phyloP scores from a whole-genome alignment of 64 coral and sea anemone species.

The Montipora foliosa region DNA sequence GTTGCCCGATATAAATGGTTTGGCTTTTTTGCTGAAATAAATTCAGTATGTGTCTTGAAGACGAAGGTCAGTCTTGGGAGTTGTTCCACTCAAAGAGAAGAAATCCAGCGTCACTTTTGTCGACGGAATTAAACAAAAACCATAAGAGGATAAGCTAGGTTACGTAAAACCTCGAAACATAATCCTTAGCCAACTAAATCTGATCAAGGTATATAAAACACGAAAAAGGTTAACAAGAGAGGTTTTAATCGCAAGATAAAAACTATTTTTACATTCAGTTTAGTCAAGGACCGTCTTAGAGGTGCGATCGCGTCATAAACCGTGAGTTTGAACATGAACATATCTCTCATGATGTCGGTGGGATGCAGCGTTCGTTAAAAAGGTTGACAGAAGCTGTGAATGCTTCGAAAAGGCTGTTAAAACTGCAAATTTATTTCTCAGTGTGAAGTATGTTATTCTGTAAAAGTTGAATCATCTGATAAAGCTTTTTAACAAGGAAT shows the following conservation, averaged over 20 bases:
- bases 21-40: not conserved
- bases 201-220: constrained; percentile 49
- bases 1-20: no score
- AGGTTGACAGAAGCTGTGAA: not conserved
- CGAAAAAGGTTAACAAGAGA: constrained; percentile 55
- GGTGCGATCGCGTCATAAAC: not conserved
- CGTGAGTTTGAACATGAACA: not conserved
- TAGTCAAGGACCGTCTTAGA: constrained; percentile 1
- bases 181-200: constrained; percentile 18
- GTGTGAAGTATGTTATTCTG: not conserved
- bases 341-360: not conserved
- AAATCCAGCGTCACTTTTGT: not conserved
- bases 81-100: not conserved
- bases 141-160: constrained; percentile 13
- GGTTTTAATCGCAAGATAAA: constrained; percentile 52
- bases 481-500: constrained; percentile 3
- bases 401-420: not conserved
- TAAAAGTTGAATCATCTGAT: not conserved
- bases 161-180: constrained; percentile 42
- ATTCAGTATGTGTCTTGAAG: not conserved
- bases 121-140: not conserved
- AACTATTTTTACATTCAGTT: constrained; percentile 38
- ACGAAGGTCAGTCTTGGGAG: not conserved
- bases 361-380: not conserved
- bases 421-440: not conserved